Base-by-base conservation (phyloP, 2,888 invertebrate genomes). In the Bombyx huttoni region DNA sequence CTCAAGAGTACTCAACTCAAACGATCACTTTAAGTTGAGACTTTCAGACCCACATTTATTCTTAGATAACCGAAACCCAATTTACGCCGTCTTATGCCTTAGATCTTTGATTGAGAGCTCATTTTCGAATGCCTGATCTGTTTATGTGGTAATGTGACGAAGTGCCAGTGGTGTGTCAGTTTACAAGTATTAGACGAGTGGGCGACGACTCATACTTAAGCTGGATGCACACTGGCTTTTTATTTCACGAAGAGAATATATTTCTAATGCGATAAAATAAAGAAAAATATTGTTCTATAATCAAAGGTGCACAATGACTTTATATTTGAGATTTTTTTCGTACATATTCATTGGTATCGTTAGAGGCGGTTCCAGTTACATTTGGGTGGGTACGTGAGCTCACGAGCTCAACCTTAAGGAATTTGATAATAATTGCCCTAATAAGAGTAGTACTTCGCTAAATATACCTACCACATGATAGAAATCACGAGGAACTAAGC, bases 131-230 rank as follows among this genome's bases (percentile, higher is more conserved):
- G 7, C 24, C 46, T 13, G 51, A 10, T 51, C 48, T 56, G 12
- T 58, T 57, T 54, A 12, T 40, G 55, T 53, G 51, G 56, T 62
- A 62, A 65, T 66, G 58, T 59, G 65, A 63, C 65, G 58, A 58
- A 55, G 51, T 60, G 63, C 54, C 61, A 53, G 59, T 56, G 49
- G 51, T 53, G 49, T 49, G 52, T 51, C 51, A 53, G 48, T 48
- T 49, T 35, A 50, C 49, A 49, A 50, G 50, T 49, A 56, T 63
- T 58, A 64, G 67, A 70, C 62, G 65, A 63, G 76, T 77, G 68
- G 73, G 77, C 68, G 75, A 75, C 64, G 63, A 62, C 56, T 53
- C 54, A 49, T 54, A 13, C 7, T 52, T 47, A 50, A 47, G 52
- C 24, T 12, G 6, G 47, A 12, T 14, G 13, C 35, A 50, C 47